phyloP scores from a whole-genome alignment of 2,113 vertebrate species.

The Scolopax mira region DNA sequence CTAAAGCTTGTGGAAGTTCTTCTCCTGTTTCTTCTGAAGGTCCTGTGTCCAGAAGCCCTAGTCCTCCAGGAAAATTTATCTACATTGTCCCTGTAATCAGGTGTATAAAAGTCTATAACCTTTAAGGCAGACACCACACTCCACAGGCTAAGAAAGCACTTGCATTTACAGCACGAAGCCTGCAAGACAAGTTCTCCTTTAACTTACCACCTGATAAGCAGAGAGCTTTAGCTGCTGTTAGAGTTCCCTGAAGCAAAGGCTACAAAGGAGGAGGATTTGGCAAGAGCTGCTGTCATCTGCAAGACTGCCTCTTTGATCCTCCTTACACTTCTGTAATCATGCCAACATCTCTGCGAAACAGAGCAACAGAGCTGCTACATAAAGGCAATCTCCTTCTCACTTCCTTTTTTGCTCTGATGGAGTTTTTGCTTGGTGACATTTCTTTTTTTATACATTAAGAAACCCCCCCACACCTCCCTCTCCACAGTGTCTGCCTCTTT shows the following conservation, averaged over 20 bases:
- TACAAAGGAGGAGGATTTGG: slow-evolving; percentile 25
- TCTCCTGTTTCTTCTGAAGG: background rate
- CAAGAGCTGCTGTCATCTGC: slow-evolving; percentile 41
- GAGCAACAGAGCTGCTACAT: background rate
- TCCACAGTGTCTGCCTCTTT: background rate
- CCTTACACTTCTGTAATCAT: slow-evolving; percentile 28
- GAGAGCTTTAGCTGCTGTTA: background rate
- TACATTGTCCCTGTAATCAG: background rate
- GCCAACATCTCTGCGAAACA: slow-evolving; percentile 50
- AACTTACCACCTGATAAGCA: background rate
- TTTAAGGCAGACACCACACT: background rate
- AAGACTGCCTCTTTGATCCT: slow-evolving; percentile 48
- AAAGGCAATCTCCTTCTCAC: background rate
- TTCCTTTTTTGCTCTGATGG: background rate
- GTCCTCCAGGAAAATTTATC: background rate
- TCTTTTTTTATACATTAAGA: background rate
- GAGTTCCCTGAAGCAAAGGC: slow-evolving; percentile 19
- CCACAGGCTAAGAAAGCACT: background rate
- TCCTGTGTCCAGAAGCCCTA: background rate
- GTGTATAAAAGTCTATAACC: background rate
- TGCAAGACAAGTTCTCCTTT: slow-evolving; percentile 41
- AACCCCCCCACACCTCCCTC: background rate
- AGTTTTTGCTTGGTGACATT: background rate
- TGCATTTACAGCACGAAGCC: background rate
- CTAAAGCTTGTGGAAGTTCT: background rate